Conservation (phyloP, 2,888 invertebrate genomes). For the Apotomis betuletana region DNA sequence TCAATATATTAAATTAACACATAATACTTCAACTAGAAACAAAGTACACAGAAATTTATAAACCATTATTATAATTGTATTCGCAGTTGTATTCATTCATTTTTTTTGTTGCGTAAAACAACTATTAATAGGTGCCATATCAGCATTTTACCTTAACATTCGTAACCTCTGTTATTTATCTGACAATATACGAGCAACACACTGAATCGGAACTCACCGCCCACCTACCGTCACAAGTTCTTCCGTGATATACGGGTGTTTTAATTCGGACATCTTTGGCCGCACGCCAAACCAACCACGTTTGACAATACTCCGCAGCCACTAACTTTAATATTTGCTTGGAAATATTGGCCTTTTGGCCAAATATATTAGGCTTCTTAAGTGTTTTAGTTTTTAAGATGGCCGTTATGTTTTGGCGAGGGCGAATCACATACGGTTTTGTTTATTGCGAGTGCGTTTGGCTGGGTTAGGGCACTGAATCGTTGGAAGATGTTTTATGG, state of each 20-base stretch:
- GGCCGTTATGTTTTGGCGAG: not conserved
- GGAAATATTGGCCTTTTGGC: slow-evolving; percentile 57
- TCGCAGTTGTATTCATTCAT: too few species aligned
- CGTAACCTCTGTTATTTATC: not conserved
- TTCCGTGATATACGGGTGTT: slow-evolving; percentile 65
- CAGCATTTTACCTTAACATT: too few species aligned
- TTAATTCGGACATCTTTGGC: slow-evolving; percentile 64
- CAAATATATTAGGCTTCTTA: slow-evolving; percentile 47
- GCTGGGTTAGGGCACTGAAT: not conserved
- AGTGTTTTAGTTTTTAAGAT: slow-evolving; percentile 33
- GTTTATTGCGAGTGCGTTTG: not conserved
- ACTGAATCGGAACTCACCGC: slow-evolving; percentile 24
- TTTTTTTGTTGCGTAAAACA: too few species aligned
- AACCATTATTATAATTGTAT: too few species aligned
- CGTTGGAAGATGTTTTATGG: not conserved
- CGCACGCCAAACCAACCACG: slow-evolving; percentile 54
- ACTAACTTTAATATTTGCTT: slow-evolving; percentile 65
- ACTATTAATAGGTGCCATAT: too few species aligned
- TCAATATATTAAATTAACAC: too few species aligned
- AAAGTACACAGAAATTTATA: too few species aligned
- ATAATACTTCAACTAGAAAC: too few species aligned
- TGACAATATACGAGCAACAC: not conserved
- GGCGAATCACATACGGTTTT: not conserved
- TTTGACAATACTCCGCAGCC: slow-evolving; percentile 48
- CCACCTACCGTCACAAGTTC: slow-evolving; percentile 59